Evolutionary conservation across 2,797 vertebrate species (phyloP), one percentile per base, ranked within the genome.

Genomic region (Pitangus sulphuratus): DNA sequence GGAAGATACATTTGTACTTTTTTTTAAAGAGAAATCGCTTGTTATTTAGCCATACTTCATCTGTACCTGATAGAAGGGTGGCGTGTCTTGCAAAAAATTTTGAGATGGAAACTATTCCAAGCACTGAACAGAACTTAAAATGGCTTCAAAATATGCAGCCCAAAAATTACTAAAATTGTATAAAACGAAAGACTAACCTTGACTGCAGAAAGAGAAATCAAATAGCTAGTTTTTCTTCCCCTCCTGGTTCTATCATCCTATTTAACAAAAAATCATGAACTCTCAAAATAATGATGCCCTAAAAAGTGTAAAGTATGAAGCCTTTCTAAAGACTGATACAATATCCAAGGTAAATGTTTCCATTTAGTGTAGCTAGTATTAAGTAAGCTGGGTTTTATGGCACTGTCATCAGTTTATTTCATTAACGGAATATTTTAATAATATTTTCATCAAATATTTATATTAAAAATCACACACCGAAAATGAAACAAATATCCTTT

Each of bases 401-500:
- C 88, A 76, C 70, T 94, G 72, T 76, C 42, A 71, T 95, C 54
- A 92, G 89, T 97, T 97, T 97, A 96, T 97, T 97, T 96, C 86
- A 95, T 95, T 95, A 87, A 84, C 60, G 95, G 94, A 97, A 97
- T 92, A 95, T 91, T 97, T 96, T 97, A 97, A 97, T 97, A 97
- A 95, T 97, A 96, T 97, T 97, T 96, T 95, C 88, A 94, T 97
- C 21, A 57, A 33, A 33, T 96, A 97, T 97, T 97, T 97, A 94
- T 93, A 95, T 84, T 95, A 97, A 97, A 92, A 96, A 95, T 95
- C 95, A 98, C 90, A 95, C 51, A 77, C 16, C 35, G 87, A 94
- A 97, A 96, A 97, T 96, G 53, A 95, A 97, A 83, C 88, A 88
- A 57, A 42, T 61, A 90, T 97, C 92, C 92, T 91, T 77, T 97